These are phyloP conservation scores for Chymomyza procnemis DNA, from an alignment of 2,888 invertebrate genomes.

Conservation along the genomic window DNA sequence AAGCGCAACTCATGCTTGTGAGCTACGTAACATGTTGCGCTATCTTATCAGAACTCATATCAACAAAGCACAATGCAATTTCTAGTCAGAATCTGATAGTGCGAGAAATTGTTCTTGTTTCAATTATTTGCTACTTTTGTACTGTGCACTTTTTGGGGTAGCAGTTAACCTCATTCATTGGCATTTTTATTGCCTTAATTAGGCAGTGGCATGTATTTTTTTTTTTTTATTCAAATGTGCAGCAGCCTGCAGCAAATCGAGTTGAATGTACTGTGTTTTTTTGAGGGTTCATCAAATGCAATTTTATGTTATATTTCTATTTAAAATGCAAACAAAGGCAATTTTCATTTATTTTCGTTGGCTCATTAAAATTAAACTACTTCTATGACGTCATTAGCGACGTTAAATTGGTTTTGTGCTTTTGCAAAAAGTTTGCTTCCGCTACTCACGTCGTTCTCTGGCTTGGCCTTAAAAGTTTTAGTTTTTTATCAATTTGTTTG, in stretches of 20 bases:
- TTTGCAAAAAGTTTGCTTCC: background rate
- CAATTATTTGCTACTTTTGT: slow-evolving; percentile 12
- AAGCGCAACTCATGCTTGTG: background rate
- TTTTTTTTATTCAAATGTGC: background rate
- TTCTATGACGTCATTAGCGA: background rate
- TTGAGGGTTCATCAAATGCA: background rate
- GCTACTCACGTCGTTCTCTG: background rate
- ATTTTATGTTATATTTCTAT: background rate
- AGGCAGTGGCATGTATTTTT: slow-evolving; percentile 10
- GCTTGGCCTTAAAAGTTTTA: background rate
- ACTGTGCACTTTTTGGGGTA: slow-evolving; percentile 15
- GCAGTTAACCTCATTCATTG: slow-evolving; percentile 43
- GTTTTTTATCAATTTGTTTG: too few relatives aligned
- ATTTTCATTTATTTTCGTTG: background rate
- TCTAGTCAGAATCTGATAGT: slow-evolving; percentile 19
- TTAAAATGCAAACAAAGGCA: background rate
- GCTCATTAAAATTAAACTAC: background rate
- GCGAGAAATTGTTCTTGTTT: background rate
- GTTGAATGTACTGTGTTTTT: background rate
- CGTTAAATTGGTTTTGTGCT: background rate
- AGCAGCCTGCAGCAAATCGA: background rate
- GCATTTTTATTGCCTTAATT: slow-evolving; percentile 36
- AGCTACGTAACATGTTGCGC: background rate
- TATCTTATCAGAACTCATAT: slow-evolving; percentile 40
- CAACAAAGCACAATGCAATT: background rate